Evolutionary conservation across 2,113 vertebrate genomes (phyloP).

Genomic region (Poeciliopsis occidentalis): DNA sequence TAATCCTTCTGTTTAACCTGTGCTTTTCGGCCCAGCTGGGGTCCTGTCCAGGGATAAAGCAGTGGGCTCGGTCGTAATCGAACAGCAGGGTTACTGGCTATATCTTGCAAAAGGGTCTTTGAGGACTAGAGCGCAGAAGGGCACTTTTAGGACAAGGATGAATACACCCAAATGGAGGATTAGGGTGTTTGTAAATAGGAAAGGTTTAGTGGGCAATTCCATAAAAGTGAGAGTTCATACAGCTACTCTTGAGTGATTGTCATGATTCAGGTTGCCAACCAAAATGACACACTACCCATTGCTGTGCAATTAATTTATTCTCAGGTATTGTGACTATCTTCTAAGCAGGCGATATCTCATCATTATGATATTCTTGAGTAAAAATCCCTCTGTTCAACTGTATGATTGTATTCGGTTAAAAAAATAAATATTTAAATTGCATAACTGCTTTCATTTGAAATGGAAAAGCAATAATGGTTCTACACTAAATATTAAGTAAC

Average conservation of each 20-base stretch:
- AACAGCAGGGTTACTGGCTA: slow-evolving; percentile 77
- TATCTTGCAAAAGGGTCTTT: slow-evolving; percentile 70
- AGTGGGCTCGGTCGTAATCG: slow-evolving; percentile 90
- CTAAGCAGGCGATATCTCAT: not conserved
- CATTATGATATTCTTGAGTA: not conserved
- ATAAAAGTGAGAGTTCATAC: slow-evolving; percentile 33
- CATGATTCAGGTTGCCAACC: not conserved
- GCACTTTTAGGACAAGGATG: slow-evolving; percentile 72
- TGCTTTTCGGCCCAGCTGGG: slow-evolving; percentile 88
- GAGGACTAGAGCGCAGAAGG: slow-evolving; percentile 72
- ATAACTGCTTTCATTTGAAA: not conserved
- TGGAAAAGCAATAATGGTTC: not conserved
- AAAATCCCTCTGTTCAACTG: not conserved
- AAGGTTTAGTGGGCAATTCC: slow-evolving; percentile 54
- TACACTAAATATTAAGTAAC: not conserved
- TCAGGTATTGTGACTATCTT: not conserved
- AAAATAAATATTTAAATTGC: too few species aligned
- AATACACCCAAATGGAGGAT: slow-evolving; percentile 77
- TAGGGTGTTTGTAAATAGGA: slow-evolving; percentile 73
- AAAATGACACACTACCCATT: slow-evolving; percentile 23
- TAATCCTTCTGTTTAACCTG: slow-evolving; percentile 92
- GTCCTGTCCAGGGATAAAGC: slow-evolving; percentile 86
- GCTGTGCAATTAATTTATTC: not conserved
- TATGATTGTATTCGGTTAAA: not conserved
- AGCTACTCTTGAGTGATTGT: slow-evolving; percentile 5